Percentiles rank a stretch among this genome's conserved stretches.
phyloP scores from a whole-genome alignment of 1,140 invertebrate genomes.

The Cydia amplana region DNA sequence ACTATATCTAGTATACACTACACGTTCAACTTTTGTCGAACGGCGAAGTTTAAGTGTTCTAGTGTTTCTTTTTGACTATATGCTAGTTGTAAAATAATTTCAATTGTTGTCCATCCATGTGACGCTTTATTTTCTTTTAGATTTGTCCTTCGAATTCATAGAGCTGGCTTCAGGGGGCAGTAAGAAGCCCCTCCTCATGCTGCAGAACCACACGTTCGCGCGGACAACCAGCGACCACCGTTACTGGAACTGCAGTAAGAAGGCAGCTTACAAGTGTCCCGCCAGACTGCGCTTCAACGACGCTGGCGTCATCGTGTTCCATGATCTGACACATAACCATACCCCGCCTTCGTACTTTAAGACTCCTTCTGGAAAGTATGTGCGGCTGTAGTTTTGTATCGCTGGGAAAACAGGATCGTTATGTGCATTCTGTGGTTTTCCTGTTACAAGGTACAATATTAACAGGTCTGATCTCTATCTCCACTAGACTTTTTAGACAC shows the following conservation, averaged over 20 bases:
- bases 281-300: conserved; percentile 39
- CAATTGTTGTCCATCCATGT: neutral
- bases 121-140: neutral
- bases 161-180: neutral
- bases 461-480: too few species aligned
- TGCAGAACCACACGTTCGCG: conserved; percentile 39
- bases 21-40: too few species aligned
- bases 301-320: conserved; percentile 31
- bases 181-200: conserved; percentile 35
- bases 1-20: too few species aligned
- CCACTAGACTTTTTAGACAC: neutral
- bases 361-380: conserved; percentile 12
- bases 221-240: conserved; percentile 37
- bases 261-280: conserved; percentile 37
- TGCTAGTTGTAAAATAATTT: neutral
- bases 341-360: conserved; percentile 32
- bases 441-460: too few species aligned
- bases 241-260: conserved; percentile 44
- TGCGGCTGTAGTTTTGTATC: neutral
- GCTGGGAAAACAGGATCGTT: neutral
- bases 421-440: too few species aligned
- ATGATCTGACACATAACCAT: conserved; percentile 40
- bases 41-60: too few species aligned
- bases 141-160: conserved; percentile 17
- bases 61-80: neutral